These are phyloP conservation scores for Hanleya hanleyi DNA, from an alignment of 2,888 invertebrate species.

Conservation along the genomic window DNA sequence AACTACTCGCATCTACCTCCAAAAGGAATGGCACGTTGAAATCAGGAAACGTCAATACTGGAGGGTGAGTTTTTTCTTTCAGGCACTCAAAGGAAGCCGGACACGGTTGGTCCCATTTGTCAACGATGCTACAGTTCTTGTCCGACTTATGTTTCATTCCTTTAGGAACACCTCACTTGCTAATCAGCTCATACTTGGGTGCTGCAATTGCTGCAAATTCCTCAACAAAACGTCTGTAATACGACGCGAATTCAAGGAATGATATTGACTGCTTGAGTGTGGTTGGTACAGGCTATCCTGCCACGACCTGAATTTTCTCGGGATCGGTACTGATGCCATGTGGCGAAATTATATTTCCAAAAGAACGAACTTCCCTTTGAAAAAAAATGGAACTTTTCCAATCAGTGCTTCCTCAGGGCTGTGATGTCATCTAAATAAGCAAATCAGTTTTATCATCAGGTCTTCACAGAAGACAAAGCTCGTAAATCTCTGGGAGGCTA, in stretches of 20 bases:
- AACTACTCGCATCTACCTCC: constrained; percentile 19
- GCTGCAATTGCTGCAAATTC: constrained; percentile 18
- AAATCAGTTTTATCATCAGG: too few relatives aligned
- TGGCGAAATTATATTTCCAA: constrained; percentile 33
- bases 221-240: constrained; percentile 33
- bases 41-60: constrained; percentile 33
- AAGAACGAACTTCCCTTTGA: constrained; percentile 23
- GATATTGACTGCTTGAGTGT: constrained; percentile 21
- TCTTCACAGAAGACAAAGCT: too few relatives aligned
- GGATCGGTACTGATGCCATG: constrained; percentile 18
- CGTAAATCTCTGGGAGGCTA: too few relatives aligned
- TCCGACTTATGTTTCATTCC: not conserved
- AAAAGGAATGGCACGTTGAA: constrained; percentile 18
- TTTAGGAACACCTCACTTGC: constrained; percentile 8
- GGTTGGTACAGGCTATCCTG: constrained; percentile 25
- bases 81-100: constrained; percentile 27
- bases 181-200: constrained; percentile 20
- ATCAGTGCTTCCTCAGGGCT: constrained; percentile 22
- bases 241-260: constrained; percentile 29
- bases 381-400: constrained; percentile 30
- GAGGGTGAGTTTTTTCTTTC: constrained; percentile 27
- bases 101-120: constrained; percentile 24
- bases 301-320: constrained; percentile 18
- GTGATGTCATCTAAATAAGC: constrained; percentile 25
- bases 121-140: not conserved